A percentile compares a stretch with the other conserved stretches of the same genome.
phyloP scores from a whole-genome alignment of 2,113 vertebrate genomes.

The Artemisiospiza belli region DNA sequence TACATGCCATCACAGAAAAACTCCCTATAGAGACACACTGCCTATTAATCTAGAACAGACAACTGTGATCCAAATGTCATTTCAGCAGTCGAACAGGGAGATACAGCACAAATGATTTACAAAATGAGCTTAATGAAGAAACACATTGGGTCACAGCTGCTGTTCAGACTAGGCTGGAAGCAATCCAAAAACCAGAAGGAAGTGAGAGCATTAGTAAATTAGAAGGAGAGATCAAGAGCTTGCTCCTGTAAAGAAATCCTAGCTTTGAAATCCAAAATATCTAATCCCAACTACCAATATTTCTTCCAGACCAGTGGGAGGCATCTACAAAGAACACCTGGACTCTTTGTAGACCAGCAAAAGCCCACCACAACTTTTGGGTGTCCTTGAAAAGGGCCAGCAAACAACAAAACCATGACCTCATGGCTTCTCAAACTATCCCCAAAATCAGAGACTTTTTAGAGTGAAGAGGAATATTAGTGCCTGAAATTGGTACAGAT shows the following conservation, averaged over 20 bases:
- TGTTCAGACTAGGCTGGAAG: background rate
- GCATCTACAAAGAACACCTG: background rate
- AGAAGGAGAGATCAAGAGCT: background rate
- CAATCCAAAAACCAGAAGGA: background rate
- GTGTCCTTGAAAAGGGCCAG: background rate
- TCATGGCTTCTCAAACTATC: background rate
- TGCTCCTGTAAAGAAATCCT: background rate
- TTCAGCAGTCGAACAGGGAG: background rate
- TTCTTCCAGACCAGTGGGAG: background rate
- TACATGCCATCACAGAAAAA: background rate
- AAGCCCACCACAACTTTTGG: background rate
- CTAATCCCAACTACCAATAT: background rate
- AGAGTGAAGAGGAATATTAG: background rate
- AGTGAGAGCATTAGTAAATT: background rate
- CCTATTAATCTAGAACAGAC: background rate
- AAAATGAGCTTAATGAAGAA: background rate
- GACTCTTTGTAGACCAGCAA: background rate
- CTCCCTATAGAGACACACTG: background rate
- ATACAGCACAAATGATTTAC: background rate
- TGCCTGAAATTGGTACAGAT: background rate
- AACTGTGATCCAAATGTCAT: background rate
- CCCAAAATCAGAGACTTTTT: background rate
- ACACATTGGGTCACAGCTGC: slow-evolving; percentile 21
- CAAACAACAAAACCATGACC: background rate
- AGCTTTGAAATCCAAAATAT: background rate